Percentiles rank a stretch among this genome's conserved stretches.
phyloP scores from a whole-genome alignment of 2,113 vertebrate species.

The Rhabdomys dilectus region DNA sequence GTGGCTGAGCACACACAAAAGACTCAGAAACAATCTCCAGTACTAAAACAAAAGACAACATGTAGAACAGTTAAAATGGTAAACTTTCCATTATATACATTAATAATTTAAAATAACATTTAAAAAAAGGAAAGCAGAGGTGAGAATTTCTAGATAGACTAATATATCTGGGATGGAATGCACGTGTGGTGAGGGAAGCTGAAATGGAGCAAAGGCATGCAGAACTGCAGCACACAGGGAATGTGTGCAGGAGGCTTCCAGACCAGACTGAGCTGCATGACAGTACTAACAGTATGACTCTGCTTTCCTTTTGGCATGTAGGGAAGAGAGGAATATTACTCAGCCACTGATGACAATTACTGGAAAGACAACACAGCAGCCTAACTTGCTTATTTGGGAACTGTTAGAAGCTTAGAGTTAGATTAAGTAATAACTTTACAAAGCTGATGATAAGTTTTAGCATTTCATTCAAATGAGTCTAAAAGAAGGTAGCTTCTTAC shows the following conservation, averaged over 20 bases:
- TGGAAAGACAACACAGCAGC: background rate
- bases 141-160: slow-evolving; percentile 26
- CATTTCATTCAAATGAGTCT: slow-evolving; percentile 20
- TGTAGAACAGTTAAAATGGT: background rate
- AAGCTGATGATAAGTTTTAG: background rate
- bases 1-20: background rate
- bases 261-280: background rate
- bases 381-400: slow-evolving; percentile 34
- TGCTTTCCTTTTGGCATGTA: background rate
- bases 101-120: background rate
- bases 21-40: background rate
- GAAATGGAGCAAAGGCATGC: background rate
- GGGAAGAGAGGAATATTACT: slow-evolving; percentile 1
- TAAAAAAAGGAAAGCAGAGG: background rate
- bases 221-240: background rate
- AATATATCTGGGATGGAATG: slow-evolving; percentile 6
- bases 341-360: slow-evolving; percentile 13
- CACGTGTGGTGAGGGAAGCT: background rate
- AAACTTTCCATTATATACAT: background rate
- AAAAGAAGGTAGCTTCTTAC: slow-evolving; percentile 1
- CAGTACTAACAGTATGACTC: background rate
- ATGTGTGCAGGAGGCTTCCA: slow-evolving; percentile 17
- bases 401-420: background rate
- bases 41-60: background rate
- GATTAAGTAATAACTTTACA: slow-evolving; percentile 37